phyloP scores from a whole-genome alignment of 2,888 invertebrate species.

The Noctua comes region DNA sequence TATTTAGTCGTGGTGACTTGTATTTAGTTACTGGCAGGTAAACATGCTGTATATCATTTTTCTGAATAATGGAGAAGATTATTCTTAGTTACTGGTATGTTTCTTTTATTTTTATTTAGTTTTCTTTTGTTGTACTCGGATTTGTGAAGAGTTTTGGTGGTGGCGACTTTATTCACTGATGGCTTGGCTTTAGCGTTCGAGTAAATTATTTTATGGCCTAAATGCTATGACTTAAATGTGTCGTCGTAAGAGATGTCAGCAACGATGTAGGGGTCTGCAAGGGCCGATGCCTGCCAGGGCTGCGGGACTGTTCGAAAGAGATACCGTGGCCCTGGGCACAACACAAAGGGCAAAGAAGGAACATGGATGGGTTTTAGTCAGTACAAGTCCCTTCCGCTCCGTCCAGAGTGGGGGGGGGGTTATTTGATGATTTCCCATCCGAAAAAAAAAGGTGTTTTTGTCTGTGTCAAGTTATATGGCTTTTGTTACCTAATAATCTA shows the following conservation, averaged over 20 bases:
- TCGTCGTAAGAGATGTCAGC: too few relatives aligned
- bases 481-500: too few relatives aligned
- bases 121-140: background rate
- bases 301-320: too few relatives aligned
- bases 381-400: too few relatives aligned
- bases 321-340: too few relatives aligned
- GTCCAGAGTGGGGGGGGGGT: too few relatives aligned
- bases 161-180: background rate
- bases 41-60: slow-evolving; percentile 55
- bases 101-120: slow-evolving; percentile 21
- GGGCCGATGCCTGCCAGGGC: too few relatives aligned
- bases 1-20: slow-evolving; percentile 39
- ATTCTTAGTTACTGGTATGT: slow-evolving; percentile 38
- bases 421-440: too few relatives aligned
- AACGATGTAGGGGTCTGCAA: too few relatives aligned
- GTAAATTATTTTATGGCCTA: background rate
- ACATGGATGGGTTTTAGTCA: too few relatives aligned
- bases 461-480: background rate
- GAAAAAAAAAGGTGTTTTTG: background rate
- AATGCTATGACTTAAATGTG: background rate
- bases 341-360: too few relatives aligned
- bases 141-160: background rate
- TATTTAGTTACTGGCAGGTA: slow-evolving; percentile 60
- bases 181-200: background rate
- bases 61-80: slow-evolving; percentile 45